Percentiles rank a stretch among this genome's conserved stretches.
Evolutionary conservation across 2,888 invertebrate genomes (phyloP).

Genomic region (Cosmopolites sordidus): DNA sequence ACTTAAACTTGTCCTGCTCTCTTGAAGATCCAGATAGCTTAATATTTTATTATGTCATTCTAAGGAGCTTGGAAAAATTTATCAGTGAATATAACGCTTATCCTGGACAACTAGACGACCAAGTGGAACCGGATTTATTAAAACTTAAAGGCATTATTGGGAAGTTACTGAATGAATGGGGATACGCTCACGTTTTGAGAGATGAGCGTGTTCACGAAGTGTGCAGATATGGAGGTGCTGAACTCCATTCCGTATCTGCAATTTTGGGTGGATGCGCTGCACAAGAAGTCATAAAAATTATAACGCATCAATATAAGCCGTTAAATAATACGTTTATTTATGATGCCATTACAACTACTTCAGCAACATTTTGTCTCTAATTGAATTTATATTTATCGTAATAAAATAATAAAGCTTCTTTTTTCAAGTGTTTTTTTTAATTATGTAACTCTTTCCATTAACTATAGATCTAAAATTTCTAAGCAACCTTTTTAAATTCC

Average conservation of each 20-base stretch:
- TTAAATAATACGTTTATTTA: slow-evolving; percentile 93
- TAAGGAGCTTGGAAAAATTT: slow-evolving; percentile 89
- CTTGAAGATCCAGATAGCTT: slow-evolving; percentile 79
- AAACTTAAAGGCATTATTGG: slow-evolving; percentile 67
- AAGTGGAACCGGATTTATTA: slow-evolving; percentile 86
- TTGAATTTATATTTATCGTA: no score
- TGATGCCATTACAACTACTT: slow-evolving; percentile 87
- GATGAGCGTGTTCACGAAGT: slow-evolving; percentile 95
- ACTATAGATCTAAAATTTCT: no score
- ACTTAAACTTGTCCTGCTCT: slow-evolving; percentile 43
- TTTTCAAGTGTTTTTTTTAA: neutral
- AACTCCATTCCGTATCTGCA: slow-evolving; percentile 91
- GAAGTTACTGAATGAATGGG: slow-evolving; percentile 82
- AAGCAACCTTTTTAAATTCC: no score
- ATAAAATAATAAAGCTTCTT: neutral
- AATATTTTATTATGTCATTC: slow-evolving; percentile 84
- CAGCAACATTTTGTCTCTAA: slow-evolving; percentile 76
- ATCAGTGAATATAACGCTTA: slow-evolving; percentile 81
- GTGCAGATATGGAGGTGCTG: slow-evolving; percentile 91
- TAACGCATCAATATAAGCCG: slow-evolving; percentile 94
- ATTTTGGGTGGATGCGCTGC: slow-evolving; percentile 84
- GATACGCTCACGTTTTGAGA: slow-evolving; percentile 66
- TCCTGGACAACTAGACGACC: slow-evolving; percentile 80
- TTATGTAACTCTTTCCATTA: no score
- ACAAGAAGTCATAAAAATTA: slow-evolving; percentile 92